Percentiles rank a stretch among this genome's conserved stretches.
phyloP scores from a whole-genome alignment of 2,888 invertebrate genomes.

The Tuta absoluta region DNA sequence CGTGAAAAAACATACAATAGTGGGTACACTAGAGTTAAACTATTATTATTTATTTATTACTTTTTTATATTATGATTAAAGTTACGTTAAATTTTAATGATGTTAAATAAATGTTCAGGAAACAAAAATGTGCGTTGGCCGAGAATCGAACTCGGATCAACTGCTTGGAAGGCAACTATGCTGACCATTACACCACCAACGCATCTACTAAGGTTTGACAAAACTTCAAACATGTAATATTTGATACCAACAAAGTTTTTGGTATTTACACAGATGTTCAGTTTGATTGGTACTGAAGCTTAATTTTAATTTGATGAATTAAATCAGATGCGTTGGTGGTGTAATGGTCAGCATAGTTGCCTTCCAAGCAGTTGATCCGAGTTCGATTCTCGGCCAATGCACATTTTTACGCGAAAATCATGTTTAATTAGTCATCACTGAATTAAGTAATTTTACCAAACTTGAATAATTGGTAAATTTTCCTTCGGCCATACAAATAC shows the following conservation, averaged over 20 bases:
- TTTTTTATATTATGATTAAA: too few species aligned
- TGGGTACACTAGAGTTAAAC: too few species aligned
- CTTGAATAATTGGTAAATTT: not conserved
- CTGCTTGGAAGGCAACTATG: slow-evolving; percentile 82
- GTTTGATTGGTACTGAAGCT: not conserved
- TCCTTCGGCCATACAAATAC: too few species aligned
- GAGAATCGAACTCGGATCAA: slow-evolving; percentile 82
- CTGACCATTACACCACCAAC: slow-evolving; percentile 82
- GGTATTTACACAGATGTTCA: not conserved
- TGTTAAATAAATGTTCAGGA: too few species aligned
- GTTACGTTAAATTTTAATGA: too few species aligned
- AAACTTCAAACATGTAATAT: not conserved
- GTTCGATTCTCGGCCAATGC: slow-evolving; percentile 62
- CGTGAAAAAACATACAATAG: too few species aligned
- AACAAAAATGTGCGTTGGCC: slow-evolving; percentile 64
- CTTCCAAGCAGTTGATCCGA: slow-evolving; percentile 67
- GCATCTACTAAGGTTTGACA: slow-evolving; percentile 41
- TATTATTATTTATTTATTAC: too few species aligned
- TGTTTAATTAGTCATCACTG: not conserved
- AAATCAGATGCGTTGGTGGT: slow-evolving; percentile 26
- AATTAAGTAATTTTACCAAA: not conserved
- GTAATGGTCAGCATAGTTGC: slow-evolving; percentile 58
- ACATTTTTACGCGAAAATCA: slow-evolving; percentile 25
- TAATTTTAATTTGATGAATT: not conserved
- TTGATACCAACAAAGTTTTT: not conserved